Evolutionary conservation across 2,113 vertebrate species (phyloP).

Genomic region (Tretioscincus oriximinensis): DNA sequence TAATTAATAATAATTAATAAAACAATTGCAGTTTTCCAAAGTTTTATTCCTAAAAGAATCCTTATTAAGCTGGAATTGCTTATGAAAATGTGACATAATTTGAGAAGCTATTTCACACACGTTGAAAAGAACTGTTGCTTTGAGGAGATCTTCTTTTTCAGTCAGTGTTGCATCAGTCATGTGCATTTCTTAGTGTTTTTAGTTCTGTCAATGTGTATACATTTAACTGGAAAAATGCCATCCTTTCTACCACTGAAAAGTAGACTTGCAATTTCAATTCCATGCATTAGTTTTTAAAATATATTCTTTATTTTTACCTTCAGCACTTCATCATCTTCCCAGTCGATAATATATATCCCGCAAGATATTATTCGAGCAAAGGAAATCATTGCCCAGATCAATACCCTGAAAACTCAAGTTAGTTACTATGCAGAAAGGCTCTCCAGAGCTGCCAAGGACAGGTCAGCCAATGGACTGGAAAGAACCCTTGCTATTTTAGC

Average conservation of each 20-base stretch:
- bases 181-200: neutral
- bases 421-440: constrained; percentile 96
- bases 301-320: constrained; percentile 43
- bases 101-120: neutral
- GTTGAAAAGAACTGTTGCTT: neutral
- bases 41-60: neutral
- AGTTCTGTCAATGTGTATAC: constrained; percentile 31
- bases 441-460: constrained; percentile 92
- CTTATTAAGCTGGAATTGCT: neutral
- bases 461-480: constrained; percentile 91
- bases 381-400: constrained; percentile 97
- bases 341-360: constrained; percentile 93
- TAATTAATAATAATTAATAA: neutral
- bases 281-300: constrained; percentile 39
- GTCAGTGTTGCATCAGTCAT: neutral
- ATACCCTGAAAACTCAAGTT: constrained; percentile 97
- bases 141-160: neutral
- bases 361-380: constrained; percentile 92
- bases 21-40: no score
- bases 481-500: constrained; percentile 91
- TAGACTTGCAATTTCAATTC: constrained; percentile 21
- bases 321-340: constrained; percentile 86
- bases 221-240: constrained; percentile 44
- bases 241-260: constrained; percentile 45
- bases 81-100: neutral